A percentile compares a stretch with the other conserved stretches of the same genome.
Evolutionary conservation across 92 coral and sea anemone species (phyloP).

Genomic region (Epizoanthus stellaris): DNA sequence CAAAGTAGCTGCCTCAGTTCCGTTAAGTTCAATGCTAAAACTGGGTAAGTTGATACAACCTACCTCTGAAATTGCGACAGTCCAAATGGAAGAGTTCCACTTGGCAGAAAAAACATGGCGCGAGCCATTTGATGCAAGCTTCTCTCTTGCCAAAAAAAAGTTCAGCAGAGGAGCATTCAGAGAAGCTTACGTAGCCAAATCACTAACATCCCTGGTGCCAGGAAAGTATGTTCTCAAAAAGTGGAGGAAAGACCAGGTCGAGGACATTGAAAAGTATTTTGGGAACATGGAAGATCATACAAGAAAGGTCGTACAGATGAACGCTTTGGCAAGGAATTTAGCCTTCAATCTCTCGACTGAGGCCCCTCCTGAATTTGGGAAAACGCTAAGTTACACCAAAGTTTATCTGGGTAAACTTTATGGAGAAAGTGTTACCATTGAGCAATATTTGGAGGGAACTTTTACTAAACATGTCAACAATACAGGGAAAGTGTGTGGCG

Average conservation of each 20-base stretch:
- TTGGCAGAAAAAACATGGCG: slow-evolving; percentile 57
- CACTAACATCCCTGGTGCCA: slow-evolving; percentile 51
- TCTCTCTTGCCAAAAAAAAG: slow-evolving; percentile 64
- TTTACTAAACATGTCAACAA: slow-evolving; percentile 70
- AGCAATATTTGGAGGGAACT: slow-evolving; percentile 56
- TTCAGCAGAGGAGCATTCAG: slow-evolving; percentile 68
- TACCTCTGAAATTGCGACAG: slow-evolving; percentile 1
- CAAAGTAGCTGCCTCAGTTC: slow-evolving; percentile 63
- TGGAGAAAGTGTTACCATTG: slow-evolving; percentile 63
- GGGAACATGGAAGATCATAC: slow-evolving; percentile 64
- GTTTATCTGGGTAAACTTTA: slow-evolving; percentile 65
- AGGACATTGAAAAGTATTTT: slow-evolving; percentile 56
- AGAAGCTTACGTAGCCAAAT: slow-evolving; percentile 63
- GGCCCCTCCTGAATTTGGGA: slow-evolving; percentile 47
- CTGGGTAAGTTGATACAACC: slow-evolving; percentile 66
- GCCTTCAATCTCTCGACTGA: slow-evolving; percentile 55
- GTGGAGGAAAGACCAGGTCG: slow-evolving; percentile 56
- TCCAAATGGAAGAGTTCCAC: slow-evolving; percentile 67
- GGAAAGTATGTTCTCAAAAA: slow-evolving; percentile 76
- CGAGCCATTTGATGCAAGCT: slow-evolving; percentile 64
- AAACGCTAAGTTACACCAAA: slow-evolving; percentile 60
- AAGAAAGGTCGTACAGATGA: slow-evolving; percentile 69
- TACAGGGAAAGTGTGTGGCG: slow-evolving; percentile 57
- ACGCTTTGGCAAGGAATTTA: slow-evolving; percentile 67
- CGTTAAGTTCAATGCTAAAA: slow-evolving; percentile 66